Evolutionary conservation across 92 coral and sea anemone species (phyloP).

Genomic region (Heteractis magnifica): DNA sequence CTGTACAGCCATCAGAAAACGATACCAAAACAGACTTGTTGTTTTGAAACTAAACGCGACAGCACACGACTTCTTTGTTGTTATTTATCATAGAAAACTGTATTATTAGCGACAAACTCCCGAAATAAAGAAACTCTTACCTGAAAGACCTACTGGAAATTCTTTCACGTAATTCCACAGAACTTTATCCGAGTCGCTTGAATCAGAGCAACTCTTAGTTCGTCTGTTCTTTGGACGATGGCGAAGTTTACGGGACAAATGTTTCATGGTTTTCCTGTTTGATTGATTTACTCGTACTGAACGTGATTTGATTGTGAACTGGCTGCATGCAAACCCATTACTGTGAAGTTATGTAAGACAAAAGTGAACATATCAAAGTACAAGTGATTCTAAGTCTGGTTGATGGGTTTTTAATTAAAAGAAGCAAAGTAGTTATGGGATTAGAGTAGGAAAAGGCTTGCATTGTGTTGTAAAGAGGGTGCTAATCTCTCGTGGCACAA

Average conservation of each 20-base stretch:
- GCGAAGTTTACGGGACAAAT: background rate
- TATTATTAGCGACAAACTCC: background rate
- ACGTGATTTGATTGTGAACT: background rate
- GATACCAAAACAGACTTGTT: no score
- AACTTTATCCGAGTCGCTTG: background rate
- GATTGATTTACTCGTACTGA: background rate
- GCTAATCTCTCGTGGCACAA: background rate
- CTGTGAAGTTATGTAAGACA: slow-evolving; percentile 1
- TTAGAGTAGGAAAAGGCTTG: background rate
- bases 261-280: background rate
- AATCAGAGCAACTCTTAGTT: slow-evolving; percentile 1
- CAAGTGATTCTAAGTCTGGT: background rate
- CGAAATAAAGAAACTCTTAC: background rate
- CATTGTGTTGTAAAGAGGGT: background rate
- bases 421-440: slow-evolving; percentile 3
- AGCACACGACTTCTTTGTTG: no score
- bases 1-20: no score
- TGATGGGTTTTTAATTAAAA: background rate
- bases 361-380: background rate
- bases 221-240: background rate
- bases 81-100: no score
- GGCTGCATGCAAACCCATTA: background rate
- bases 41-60: no score
- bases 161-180: slow-evolving; percentile 10
- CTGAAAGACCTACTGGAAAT: slow-evolving; percentile 11